These are phyloP conservation scores for Sebastes paucispinis DNA, from an alignment of 2,797 vertebrate species.

Conservation along the genomic window DNA sequence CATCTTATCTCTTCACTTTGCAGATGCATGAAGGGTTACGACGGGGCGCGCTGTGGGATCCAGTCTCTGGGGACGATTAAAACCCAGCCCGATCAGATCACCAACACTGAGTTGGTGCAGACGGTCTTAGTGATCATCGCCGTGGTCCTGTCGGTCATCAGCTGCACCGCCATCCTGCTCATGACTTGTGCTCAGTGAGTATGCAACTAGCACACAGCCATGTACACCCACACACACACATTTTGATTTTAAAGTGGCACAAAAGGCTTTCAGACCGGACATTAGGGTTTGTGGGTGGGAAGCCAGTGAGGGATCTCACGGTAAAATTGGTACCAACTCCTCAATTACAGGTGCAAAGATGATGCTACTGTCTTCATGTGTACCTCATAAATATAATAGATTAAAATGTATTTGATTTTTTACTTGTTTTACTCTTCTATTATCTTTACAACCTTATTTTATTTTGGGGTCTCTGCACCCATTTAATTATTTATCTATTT, in stretches of 20 bases:
- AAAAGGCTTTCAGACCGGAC: not conserved
- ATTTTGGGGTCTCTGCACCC: not conserved
- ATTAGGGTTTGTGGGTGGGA: not conserved
- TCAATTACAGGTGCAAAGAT: not conserved
- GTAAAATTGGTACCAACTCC: not conserved
- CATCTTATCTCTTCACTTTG: not conserved
- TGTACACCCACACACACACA: not conserved
- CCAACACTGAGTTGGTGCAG: conserved; percentile 67
- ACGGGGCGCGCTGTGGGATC: conserved; percentile 81
- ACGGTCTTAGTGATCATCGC: conserved; percentile 78
- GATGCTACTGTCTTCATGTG: not conserved
- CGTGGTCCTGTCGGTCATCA: conserved; percentile 82
- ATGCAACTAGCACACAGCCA: not conserved
- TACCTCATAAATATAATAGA: not conserved
- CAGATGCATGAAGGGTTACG: conserved; percentile 82
- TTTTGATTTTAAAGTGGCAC: not conserved
- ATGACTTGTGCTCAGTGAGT: conserved; percentile 85
- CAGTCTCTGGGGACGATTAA: conserved; percentile 61
- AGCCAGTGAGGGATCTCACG: not conserved
- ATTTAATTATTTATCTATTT: not conserved
- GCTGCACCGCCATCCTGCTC: conserved; percentile 80
- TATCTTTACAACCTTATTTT: not conserved
- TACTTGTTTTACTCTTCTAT: not conserved
- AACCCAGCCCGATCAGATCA: not conserved
- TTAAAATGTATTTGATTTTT: not conserved